A percentile compares a stretch with the other conserved stretches of the same genome.
Conservation (phyloP, 2,113 vertebrate species). For the Oxyruncus cristatus region DNA sequence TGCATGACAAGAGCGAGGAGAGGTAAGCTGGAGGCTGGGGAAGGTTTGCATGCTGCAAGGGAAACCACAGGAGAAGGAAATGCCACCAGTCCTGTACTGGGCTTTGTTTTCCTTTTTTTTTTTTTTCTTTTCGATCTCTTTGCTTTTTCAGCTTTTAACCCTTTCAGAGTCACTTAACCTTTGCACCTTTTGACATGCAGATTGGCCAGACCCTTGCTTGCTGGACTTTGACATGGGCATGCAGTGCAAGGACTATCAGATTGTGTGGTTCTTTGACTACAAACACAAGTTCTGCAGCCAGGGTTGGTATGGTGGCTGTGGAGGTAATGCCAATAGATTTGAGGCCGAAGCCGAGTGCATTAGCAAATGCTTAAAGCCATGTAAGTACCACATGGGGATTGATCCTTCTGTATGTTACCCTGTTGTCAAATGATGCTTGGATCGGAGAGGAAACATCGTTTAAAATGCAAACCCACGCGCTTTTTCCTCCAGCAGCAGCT, state of each 20-base stretch:
- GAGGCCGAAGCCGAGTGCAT: constrained; percentile 80
- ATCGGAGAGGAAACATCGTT: neutral
- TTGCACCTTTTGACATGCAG: constrained; percentile 64
- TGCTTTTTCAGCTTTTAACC: constrained; percentile 56
- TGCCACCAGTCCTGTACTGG: neutral
- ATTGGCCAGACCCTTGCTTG: constrained; percentile 81
- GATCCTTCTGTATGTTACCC: neutral
- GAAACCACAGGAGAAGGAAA: neutral
- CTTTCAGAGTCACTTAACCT: constrained; percentile 18
- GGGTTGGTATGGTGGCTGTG: constrained; percentile 86
- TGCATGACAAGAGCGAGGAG: accelerated
- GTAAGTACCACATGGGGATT: constrained; percentile 69
- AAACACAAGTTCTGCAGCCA: constrained; percentile 83
- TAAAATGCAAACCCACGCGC: neutral
- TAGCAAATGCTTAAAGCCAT: constrained; percentile 75
- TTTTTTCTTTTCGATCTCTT: neutral
- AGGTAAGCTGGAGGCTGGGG: neutral
- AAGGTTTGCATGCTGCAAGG: neutral
- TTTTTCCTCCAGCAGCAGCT: constrained; percentile 58
- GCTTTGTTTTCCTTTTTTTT: neutral
- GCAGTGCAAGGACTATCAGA: constrained; percentile 83
- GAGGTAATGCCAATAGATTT: constrained; percentile 87
- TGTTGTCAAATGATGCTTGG: neutral
- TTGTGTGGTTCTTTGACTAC: constrained; percentile 88
- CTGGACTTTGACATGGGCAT: constrained; percentile 84